Conservation (phyloP, 2,113 vertebrate genomes). For the Tychaedon coryphoeus region DNA sequence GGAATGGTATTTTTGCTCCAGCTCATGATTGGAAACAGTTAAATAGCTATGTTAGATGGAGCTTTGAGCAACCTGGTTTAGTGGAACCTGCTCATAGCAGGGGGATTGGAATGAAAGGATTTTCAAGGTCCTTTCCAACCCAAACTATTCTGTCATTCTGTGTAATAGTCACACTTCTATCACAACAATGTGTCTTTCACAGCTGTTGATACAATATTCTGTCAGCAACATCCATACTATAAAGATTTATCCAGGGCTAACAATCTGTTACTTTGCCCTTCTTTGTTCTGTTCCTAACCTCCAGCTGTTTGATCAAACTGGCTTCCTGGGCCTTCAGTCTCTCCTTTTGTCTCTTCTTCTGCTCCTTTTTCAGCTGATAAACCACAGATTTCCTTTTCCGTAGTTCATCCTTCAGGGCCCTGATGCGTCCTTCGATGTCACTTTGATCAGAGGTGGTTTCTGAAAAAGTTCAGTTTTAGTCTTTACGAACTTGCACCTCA, state of each 20-base stretch:
- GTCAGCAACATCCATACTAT: background rate
- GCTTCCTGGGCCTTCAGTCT: constrained; percentile 93
- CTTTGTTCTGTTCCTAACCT: constrained; percentile 75
- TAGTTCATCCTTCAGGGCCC: constrained; percentile 89
- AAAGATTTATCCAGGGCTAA: background rate
- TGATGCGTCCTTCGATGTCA: constrained; percentile 91
- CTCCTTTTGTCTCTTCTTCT: constrained; percentile 92
- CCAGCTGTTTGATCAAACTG: constrained; percentile 89
- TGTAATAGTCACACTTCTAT: background rate
- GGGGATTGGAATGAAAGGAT: background rate
- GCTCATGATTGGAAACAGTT: background rate
- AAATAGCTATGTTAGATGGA: background rate
- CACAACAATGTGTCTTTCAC: background rate
- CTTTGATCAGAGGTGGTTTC: constrained; percentile 94
- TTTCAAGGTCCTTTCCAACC: background rate
- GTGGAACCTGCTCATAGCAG: background rate
- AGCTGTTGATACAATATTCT: background rate
- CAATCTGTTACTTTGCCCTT: background rate
- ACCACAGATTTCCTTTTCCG: constrained; percentile 89
- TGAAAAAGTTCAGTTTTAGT: constrained; percentile 56
- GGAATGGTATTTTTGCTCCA: background rate
- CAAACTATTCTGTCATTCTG: background rate
- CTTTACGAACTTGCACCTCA: background rate
- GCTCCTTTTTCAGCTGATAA: constrained; percentile 91
- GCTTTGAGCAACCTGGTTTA: background rate